Conservation (phyloP, 2,888 invertebrate genomes). For the Perizoma affinitatum region DNA sequence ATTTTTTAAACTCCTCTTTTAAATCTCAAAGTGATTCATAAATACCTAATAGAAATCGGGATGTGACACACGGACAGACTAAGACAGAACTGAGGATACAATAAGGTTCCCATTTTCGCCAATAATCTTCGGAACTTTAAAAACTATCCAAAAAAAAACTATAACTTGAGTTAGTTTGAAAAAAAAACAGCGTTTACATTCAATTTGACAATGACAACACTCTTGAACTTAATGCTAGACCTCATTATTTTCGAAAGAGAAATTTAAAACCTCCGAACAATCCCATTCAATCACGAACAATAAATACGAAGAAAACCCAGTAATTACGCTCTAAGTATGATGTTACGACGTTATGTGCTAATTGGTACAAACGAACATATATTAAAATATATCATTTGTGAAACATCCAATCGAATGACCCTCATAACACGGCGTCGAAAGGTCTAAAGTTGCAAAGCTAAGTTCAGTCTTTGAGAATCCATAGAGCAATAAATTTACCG, state of each 20-base stretch:
- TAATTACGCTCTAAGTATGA: conserved; percentile 42
- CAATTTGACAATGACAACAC: neutral
- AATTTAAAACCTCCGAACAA: conserved; percentile 33
- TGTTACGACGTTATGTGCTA: conserved; percentile 52
- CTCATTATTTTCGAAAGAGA: conserved; percentile 30
- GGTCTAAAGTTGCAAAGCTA: conserved; percentile 11
- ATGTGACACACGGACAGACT: too few species aligned
- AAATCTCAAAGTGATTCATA: too few species aligned
- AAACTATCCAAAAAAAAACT: too few species aligned
- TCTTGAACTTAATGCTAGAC: conserved; percentile 12
- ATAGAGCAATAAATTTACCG: conserved; percentile 48
- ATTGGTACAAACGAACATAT: conserved; percentile 52
- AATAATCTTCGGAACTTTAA: too few species aligned
- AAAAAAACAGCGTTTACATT: too few species aligned
- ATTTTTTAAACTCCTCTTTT: too few species aligned
- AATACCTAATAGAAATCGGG: too few species aligned
- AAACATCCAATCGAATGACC: conserved; percentile 14
- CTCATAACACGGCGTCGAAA: conserved; percentile 6
- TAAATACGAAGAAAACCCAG: conserved; percentile 38
- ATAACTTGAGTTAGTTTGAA: too few species aligned
- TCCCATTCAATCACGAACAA: conserved; percentile 37
- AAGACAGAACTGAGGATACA: too few species aligned
- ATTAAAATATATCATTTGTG: conserved; percentile 27
- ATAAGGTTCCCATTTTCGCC: too few species aligned
- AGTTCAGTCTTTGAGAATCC: conserved; percentile 23